Evolutionary conservation across 2,888 invertebrate species (phyloP).

Genomic region (Belgica antarctica): DNA sequence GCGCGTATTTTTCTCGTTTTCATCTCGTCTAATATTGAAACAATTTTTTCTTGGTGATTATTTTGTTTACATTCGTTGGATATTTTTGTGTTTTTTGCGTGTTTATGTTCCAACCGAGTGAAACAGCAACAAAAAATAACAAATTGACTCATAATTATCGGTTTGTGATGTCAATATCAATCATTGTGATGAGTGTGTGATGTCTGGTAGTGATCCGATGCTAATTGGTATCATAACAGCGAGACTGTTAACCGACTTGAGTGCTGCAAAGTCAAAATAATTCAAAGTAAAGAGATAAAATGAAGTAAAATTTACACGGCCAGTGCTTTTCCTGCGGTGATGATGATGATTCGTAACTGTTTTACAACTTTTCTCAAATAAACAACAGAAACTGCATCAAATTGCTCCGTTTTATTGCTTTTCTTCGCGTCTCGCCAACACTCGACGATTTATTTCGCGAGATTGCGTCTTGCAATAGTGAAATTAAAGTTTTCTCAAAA

Average conservation of each 20-base stretch:
- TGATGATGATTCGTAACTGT: background rate
- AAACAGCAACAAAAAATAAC: background rate
- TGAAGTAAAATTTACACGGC: background rate
- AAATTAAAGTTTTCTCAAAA: background rate
- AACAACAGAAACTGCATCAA: too few species aligned
- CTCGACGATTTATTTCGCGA: background rate
- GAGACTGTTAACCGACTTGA: background rate
- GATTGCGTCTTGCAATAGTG: background rate
- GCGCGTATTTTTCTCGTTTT: background rate
- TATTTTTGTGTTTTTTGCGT: background rate
- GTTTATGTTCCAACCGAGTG: background rate
- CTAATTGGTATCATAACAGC: conserved; percentile 11
- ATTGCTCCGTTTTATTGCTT: too few species aligned
- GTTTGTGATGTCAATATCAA: conserved; percentile 14
- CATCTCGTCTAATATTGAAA: conserved; percentile 14
- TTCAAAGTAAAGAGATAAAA: background rate
- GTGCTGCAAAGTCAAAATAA: background rate
- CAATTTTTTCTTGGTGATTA: background rate
- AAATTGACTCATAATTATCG: conserved; percentile 1
- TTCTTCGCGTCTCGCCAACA: background rate
- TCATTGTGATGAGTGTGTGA: conserved; percentile 3
- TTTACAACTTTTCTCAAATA: too few species aligned
- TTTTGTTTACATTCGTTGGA: background rate
- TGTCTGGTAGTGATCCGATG: conserved; percentile 7
- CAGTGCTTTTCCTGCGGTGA: conserved; percentile 12